Evolutionary conservation across 2,888 invertebrate genomes (phyloP).

Genomic region (Drosophila testacea): DNA sequence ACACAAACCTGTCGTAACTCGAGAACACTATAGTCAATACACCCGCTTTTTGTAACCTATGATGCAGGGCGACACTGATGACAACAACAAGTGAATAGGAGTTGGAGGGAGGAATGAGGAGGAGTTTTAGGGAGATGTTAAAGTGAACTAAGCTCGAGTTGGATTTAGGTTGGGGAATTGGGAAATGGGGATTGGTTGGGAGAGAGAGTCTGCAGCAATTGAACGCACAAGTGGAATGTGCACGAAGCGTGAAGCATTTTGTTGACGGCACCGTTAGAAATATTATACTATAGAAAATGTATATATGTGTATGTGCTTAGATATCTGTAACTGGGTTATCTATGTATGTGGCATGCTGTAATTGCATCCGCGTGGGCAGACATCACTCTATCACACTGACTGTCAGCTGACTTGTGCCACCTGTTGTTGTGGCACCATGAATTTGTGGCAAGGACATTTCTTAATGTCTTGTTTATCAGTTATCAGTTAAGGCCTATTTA

Average conservation of each 20-base stretch:
- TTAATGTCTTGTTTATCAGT: conserved; percentile 1
- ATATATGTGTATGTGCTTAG: neutral
- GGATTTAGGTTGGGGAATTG: conserved; percentile 2
- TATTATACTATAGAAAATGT: conserved; percentile 12
- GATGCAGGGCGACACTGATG: conserved; percentile 27
- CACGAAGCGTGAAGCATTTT: conserved; percentile 65
- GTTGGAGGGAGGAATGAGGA: neutral
- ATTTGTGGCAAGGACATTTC: conserved; percentile 5
- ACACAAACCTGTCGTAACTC: neutral
- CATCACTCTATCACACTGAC: neutral
- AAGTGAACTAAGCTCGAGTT: conserved; percentile 19
- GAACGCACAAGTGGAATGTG: conserved; percentile 69
- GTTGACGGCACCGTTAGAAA: conserved; percentile 35
- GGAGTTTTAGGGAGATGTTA: neutral
- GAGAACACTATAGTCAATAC: neutral
- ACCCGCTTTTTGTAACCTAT: conserved; percentile 8
- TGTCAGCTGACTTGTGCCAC: conserved; percentile 21
- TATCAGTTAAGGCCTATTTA: neutral
- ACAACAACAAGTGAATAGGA: conserved; percentile 15
- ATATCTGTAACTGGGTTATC: neutral
- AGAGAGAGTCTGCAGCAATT: conserved; percentile 52
- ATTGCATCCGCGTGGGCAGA: conserved; percentile 28
- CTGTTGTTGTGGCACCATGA: conserved; percentile 24
- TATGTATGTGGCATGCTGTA: conserved; percentile 9
- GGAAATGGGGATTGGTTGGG: conserved; percentile 10